phyloP scores from a whole-genome alignment of 2,113 vertebrate genomes.

The Pontoporia blainvillei region DNA sequence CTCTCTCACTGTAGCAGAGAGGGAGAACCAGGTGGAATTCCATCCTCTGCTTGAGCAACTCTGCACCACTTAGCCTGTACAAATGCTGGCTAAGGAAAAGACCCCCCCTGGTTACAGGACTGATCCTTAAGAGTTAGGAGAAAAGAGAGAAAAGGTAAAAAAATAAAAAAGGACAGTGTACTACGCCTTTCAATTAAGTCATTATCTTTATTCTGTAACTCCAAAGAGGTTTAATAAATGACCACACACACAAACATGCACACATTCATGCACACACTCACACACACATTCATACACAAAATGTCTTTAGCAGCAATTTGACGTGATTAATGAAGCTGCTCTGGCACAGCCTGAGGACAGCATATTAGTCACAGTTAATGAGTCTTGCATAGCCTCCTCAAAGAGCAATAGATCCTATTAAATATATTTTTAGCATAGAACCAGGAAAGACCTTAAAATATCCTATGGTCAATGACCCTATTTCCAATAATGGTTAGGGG shows the following conservation, averaged over 20 bases:
- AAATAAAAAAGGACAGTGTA: neutral
- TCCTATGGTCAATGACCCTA: neutral
- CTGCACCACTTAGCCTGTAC: neutral
- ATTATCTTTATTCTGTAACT: constrained; percentile 45
- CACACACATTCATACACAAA: neutral
- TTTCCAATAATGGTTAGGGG: neutral
- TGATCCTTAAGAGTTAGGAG: neutral
- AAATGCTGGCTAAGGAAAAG: constrained; percentile 35
- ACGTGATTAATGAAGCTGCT: constrained; percentile 29
- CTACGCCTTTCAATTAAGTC: neutral
- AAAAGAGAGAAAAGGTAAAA: neutral
- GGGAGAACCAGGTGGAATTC: constrained; percentile 40
- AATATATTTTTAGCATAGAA: constrained; percentile 34
- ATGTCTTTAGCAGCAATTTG: constrained; percentile 3
- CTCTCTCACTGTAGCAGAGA: neutral
- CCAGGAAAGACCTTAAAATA: constrained; percentile 4
- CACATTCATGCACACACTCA: neutral
- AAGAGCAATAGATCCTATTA: constrained; percentile 53
- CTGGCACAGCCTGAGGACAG: constrained; percentile 38
- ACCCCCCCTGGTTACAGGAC: neutral
- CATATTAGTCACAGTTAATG: constrained; percentile 71
- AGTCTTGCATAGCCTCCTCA: constrained; percentile 26
- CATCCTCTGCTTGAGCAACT: neutral
- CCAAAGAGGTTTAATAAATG: constrained; percentile 42
- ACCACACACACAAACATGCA: neutral